Evolutionary conservation across 1,140 invertebrate genomes (phyloP).

Genomic region (Lordiphosa clarofinis): DNA sequence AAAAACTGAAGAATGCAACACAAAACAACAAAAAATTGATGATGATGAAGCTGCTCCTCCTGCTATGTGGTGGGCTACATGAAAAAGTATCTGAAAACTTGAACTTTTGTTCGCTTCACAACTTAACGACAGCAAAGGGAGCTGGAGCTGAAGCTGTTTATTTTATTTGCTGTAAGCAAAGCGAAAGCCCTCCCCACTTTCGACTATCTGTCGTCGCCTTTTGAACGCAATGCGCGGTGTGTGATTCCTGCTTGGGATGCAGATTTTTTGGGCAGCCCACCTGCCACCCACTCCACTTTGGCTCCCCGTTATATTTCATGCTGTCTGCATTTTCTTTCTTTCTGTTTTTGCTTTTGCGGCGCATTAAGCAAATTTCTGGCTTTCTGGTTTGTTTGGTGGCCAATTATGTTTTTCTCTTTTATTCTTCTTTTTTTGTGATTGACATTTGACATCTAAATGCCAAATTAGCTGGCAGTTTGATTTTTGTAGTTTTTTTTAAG

Average conservation of each 20-base stretch:
- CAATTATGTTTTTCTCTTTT: constrained; percentile 50
- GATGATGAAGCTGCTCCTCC: constrained; percentile 49
- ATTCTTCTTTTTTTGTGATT: constrained; percentile 43
- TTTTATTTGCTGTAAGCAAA: constrained; percentile 58
- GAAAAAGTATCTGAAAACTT: constrained; percentile 56
- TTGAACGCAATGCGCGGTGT: constrained; percentile 3
- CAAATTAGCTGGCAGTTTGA: constrained; percentile 66
- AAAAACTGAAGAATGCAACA: constrained; percentile 24
- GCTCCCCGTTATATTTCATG: neutral
- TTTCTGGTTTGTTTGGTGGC: constrained; percentile 58
- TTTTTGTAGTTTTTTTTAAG: constrained; percentile 19
- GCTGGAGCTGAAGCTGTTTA: constrained; percentile 39
- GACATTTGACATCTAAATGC: constrained; percentile 75
- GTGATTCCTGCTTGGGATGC: constrained; percentile 24
- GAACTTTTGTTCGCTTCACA: constrained; percentile 63
- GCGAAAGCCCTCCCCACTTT: constrained; percentile 10
- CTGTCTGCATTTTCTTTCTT: constrained; percentile 11
- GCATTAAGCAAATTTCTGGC: constrained; percentile 66
- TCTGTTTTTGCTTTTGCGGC: constrained; percentile 25
- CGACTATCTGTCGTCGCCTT: constrained; percentile 55
- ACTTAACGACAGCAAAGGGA: constrained; percentile 45
- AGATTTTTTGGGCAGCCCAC: constrained; percentile 28
- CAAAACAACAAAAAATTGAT: constrained; percentile 48
- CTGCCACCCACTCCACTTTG: constrained; percentile 26
- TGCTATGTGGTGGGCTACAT: constrained; percentile 16